Evolutionary conservation across 37 sponge, comb jelly and placozoan species (phyloP).

Genomic region (Theonella swinhoei): DNA sequence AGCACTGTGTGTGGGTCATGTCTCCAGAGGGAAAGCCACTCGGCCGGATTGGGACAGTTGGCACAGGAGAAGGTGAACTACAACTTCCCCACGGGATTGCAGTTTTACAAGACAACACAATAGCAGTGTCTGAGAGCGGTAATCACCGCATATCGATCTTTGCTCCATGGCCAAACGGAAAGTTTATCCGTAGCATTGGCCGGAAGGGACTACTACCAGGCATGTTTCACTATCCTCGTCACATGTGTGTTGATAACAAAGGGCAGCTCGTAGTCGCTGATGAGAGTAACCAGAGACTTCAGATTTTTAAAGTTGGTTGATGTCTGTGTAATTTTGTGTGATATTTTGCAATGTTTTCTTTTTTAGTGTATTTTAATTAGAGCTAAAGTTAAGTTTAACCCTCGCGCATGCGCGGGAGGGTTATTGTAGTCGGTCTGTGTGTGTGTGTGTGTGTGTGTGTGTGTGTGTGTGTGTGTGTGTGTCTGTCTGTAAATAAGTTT

Average conservation of each 20-base stretch:
- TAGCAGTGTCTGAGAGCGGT: constrained; percentile 30
- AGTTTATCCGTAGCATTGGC: constrained; percentile 35
- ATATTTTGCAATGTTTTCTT: no score
- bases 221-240: constrained; percentile 26
- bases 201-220: constrained; percentile 22
- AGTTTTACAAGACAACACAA: neutral
- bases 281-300: constrained; percentile 37
- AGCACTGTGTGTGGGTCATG: constrained; percentile 33
- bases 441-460: no score
- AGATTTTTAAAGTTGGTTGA: constrained; percentile 42
- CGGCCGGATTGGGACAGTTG: constrained; percentile 4
- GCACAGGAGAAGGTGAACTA: constrained; percentile 16
- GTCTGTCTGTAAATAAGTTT: no score
- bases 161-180: constrained; percentile 9
- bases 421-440: no score
- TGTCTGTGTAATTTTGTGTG: constrained; percentile 9
- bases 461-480: no score
- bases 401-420: no score
- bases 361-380: no score
- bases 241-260: constrained; percentile 35
- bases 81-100: constrained; percentile 38
- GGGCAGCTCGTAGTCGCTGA: constrained; percentile 42
- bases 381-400: no score
- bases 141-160: constrained; percentile 37
- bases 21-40: constrained; percentile 8